Conservation (phyloP, 2,797 vertebrate species). For the Hozukius guyotensis region DNA sequence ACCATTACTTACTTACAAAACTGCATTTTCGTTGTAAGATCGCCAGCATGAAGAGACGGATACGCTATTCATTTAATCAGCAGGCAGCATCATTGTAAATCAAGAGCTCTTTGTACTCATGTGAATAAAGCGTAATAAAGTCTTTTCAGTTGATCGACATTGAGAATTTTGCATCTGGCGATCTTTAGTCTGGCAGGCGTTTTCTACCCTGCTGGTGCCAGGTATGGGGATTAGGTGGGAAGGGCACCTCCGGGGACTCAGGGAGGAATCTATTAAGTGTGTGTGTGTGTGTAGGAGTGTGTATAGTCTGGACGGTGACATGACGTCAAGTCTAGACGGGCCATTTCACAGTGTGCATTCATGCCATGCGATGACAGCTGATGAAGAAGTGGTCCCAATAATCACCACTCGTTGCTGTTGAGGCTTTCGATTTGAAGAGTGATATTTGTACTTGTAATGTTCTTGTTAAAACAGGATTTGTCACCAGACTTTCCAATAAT, state of each 20-base stretch:
- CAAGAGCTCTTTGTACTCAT: neutral
- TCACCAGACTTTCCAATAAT: neutral
- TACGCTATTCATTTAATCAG: neutral
- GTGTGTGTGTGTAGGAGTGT: constrained; percentile 10
- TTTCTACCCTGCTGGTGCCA: constrained; percentile 57
- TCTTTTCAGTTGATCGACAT: constrained; percentile 16
- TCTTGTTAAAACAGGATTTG: constrained; percentile 11
- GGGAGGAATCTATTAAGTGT: constrained; percentile 52
- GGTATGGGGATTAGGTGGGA: constrained; percentile 71
- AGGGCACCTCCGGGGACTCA: constrained; percentile 66
- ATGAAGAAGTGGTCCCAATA: constrained; percentile 69
- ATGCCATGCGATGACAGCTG: constrained; percentile 72
- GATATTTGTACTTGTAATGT: constrained; percentile 12
- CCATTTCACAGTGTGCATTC: constrained; percentile 75
- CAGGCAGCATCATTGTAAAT: neutral
- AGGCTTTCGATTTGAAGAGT: constrained; percentile 16
- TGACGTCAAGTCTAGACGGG: constrained; percentile 83
- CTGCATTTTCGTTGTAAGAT: neutral
- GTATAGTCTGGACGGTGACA: constrained; percentile 64
- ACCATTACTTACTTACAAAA: neutral
- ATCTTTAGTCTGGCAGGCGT: constrained; percentile 39
- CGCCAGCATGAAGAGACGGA: neutral
- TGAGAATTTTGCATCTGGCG: constrained; percentile 13
- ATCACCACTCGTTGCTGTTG: constrained; percentile 40
- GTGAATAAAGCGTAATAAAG: neutral